Evolutionary conservation across 2,797 vertebrate species (phyloP), one percentile per base, ranked within the genome.

Genomic region (Amphiprion clarkii): DNA sequence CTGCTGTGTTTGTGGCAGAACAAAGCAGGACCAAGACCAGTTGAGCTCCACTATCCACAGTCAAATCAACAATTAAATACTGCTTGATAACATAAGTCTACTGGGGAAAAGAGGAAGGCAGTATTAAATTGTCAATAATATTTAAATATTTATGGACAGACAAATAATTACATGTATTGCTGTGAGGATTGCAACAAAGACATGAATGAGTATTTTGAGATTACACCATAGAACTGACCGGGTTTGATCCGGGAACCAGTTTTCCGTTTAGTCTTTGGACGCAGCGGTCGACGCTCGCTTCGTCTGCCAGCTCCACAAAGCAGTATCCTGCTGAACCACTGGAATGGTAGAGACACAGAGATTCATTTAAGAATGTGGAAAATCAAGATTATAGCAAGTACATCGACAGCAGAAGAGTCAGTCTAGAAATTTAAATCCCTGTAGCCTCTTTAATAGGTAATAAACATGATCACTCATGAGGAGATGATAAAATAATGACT

Each of bases 301-400:
- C 95, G 61, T 96, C 95, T 61, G 95, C 90, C 84, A 96, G 76
- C 87, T 96, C 95, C 89, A 96, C 95, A 83, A 96, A 96, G 81
- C 95, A 96, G 84, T 96, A 96, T 59, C 95, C 95, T 10, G 95
- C 95, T 17, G 95, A 95, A n/a, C 95, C 95, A 8, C 95, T 96
- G 78, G 11, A 80, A 36, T 51, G 10, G 8, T 61, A 6, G n/a
- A 76, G 5, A 27, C 27, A 27, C 27, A 4, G 27, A 27, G 27
- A 27, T 27, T 27, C 27, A 27, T 27, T 27, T 27, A 27, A 25
- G 17, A 44, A 13, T 2, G 42, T 12, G 42, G 14, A 36, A 36
- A 36, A 36, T 1, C 33, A 36, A 9, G 33, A 36, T 36, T 36
- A 36, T 1, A 36, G 8, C 33, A 36, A 36, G 9, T 10, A 36